Evolutionary conservation across 2,113 vertebrate species (phyloP).

Genomic region (Brevimyrus niger): DNA sequence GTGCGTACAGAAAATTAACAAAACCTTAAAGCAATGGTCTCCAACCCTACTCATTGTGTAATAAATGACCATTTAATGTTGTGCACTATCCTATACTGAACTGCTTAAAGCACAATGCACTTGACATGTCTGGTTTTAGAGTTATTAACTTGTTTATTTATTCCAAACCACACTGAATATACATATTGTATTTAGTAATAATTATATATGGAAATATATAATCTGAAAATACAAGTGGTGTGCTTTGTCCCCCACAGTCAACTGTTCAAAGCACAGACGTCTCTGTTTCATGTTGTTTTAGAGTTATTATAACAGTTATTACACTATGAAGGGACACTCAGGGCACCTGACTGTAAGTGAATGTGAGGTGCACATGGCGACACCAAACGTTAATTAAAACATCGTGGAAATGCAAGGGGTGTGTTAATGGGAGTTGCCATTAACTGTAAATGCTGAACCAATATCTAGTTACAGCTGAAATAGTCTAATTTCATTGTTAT

Average conservation of each 20-base stretch:
- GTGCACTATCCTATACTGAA: neutral
- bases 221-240: neutral
- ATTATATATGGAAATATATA: neutral
- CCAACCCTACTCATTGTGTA: neutral
- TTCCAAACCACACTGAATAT: neutral
- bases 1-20: neutral
- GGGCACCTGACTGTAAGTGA: too few species aligned
- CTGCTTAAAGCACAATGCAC: neutral
- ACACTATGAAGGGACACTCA: too few species aligned
- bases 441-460: too few species aligned
- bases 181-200: neutral
- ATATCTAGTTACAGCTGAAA: too few species aligned
- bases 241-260: neutral
- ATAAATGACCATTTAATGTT: neutral
- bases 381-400: too few species aligned
- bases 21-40: neutral
- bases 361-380: too few species aligned
- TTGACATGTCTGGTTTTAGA: neutral
- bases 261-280: too few species aligned
- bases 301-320: too few species aligned
- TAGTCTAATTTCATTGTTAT: too few species aligned
- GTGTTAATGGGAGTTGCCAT: too few species aligned
- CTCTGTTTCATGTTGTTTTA: too few species aligned
- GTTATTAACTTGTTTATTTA: neutral
- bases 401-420: too few species aligned